phyloP scores from a whole-genome alignment of 35 echinoderm and acorn worm species.

The Ophioderma brevispina region DNA sequence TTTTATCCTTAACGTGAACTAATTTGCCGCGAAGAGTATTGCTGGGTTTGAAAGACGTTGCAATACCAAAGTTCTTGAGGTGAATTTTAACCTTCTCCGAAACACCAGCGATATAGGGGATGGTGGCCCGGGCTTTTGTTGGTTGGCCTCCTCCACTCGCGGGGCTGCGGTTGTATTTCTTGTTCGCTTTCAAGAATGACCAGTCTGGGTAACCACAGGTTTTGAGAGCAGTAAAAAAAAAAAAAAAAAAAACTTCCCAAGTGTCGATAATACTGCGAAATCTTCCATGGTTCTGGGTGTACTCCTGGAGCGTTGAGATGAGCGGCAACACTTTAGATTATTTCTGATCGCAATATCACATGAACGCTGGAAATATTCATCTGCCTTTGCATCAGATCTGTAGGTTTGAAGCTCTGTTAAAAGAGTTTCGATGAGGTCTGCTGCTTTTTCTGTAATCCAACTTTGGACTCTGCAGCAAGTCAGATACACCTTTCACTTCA shows the following conservation, averaged over 20 bases:
- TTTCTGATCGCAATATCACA: not conserved
- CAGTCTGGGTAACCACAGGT: too few relatives aligned
- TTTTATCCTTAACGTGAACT: too few relatives aligned
- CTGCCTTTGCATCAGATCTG: constrained; percentile 42
- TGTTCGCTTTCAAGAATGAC: too few relatives aligned
- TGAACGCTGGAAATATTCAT: not conserved
- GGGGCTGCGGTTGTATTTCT: too few relatives aligned
- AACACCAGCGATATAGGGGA: too few relatives aligned
- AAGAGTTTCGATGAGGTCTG: constrained; percentile 30
- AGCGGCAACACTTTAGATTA: not conserved
- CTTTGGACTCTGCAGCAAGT: constrained; percentile 26
- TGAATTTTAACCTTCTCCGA: too few relatives aligned
- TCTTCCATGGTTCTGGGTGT: not conserved
- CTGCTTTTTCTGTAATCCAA: constrained; percentile 26
- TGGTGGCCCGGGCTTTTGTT: too few relatives aligned
- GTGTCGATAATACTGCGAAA: not conserved
- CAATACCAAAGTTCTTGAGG: too few relatives aligned
- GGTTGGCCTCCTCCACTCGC: too few relatives aligned
- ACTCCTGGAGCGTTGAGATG: not conserved
- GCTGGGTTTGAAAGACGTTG: too few relatives aligned
- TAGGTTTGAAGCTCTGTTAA: constrained; percentile 16
- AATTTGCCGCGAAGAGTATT: too few relatives aligned
- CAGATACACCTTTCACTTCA: constrained; percentile 26
- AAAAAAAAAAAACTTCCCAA: not conserved
- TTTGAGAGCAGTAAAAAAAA: too few relatives aligned